Percentiles rank a stretch among this genome's conserved stretches.
These are phyloP conservation scores for Cheirogaleus medius DNA, from an alignment of 2,113 vertebrate species.

Conservation along the genomic window DNA sequence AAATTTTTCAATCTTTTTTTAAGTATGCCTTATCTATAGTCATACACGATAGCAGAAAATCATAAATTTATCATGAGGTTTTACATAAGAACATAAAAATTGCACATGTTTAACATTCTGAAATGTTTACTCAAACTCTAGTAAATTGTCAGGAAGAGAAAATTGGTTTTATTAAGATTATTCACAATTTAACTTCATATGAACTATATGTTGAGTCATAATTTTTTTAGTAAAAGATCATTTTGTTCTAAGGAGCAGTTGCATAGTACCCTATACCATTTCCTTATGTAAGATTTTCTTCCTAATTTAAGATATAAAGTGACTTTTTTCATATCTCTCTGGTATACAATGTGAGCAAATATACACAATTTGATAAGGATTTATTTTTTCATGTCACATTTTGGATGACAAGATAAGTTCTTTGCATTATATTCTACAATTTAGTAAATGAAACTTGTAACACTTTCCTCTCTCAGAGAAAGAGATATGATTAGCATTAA, in stretches of 20 bases:
- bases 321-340: neutral
- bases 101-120: neutral
- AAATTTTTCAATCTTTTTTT: neutral
- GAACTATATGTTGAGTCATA: neutral
- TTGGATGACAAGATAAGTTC: neutral
- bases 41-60: neutral
- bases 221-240: neutral
- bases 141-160: neutral
- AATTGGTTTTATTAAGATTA: neutral
- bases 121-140: neutral
- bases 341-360: neutral
- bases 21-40: neutral
- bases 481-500: conserved; percentile 5
- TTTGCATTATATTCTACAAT: neutral
- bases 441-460: conserved; percentile 41
- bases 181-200: neutral
- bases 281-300: neutral
- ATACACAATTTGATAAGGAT: neutral
- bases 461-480: neutral
- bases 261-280: neutral
- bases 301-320: conserved; percentile 41
- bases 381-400: neutral
- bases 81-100: conserved; percentile 20
- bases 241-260: neutral
- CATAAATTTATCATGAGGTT: neutral